Conservation (phyloP, 2,888 invertebrate species). For the Palloptera scutellata region DNA sequence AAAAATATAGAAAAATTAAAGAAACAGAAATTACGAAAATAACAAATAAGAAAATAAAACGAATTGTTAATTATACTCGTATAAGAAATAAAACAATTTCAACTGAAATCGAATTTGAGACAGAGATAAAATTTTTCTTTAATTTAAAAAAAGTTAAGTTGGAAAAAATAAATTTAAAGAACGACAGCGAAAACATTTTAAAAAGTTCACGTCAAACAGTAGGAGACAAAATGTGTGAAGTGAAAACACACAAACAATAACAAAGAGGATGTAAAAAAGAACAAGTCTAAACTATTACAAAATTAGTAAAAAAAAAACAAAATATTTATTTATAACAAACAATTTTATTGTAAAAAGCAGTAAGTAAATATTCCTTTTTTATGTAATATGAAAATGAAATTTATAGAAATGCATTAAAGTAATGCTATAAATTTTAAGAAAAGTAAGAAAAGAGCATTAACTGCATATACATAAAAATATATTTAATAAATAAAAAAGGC, state of each 20-base stretch:
- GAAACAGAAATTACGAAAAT: background rate
- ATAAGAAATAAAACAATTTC: slow-evolving; percentile 16
- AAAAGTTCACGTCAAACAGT: too few species aligned
- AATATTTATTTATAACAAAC: slow-evolving; percentile 12
- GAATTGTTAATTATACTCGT: background rate
- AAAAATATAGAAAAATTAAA: slow-evolving; percentile 11
- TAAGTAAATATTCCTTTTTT: too few species aligned
- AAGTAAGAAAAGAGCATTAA: slow-evolving; percentile 27
- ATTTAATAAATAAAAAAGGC: too few species aligned
- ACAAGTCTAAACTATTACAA: slow-evolving; percentile 42
- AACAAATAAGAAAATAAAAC: slow-evolving; percentile 3
- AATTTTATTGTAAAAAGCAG: background rate
- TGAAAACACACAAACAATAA: too few species aligned
- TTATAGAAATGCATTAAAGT: too few species aligned
- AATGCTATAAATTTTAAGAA: too few species aligned
- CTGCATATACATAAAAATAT: too few species aligned
- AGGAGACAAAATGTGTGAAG: too few species aligned
- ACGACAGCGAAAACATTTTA: too few species aligned
- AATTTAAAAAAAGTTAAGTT: too few species aligned
- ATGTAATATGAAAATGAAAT: too few species aligned
- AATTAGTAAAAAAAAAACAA: slow-evolving; percentile 41
- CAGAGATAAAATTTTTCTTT: background rate
- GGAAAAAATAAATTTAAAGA: too few species aligned
- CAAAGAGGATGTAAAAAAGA: background rate
- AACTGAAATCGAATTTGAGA: slow-evolving; percentile 30